Base-by-base conservation (phyloP, 2,888 invertebrate species). In the Galerucella nymphaeae region DNA sequence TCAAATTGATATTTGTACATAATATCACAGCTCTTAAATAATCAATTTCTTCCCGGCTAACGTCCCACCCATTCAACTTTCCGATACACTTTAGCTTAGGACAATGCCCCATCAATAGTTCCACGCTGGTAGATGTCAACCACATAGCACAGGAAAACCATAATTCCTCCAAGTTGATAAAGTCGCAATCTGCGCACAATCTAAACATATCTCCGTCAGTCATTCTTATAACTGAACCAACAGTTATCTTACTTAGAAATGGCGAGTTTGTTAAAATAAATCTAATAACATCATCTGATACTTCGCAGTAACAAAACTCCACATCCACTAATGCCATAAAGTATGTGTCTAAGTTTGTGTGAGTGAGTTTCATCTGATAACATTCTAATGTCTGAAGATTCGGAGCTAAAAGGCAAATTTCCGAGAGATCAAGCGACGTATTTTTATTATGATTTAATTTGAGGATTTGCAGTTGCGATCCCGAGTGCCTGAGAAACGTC, bases 131-230 rank as follows among this genome's bases (percentile, higher is more conserved):
- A 5, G 88, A 84, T 0, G 92, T 91, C 41, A 93, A 86, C 64
- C 90, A 90, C 10, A 90, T 90, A 0, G 93, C 93, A 80, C 90
- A 88, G 1, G 92, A 91, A 78, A 93, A 91, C 91, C 92, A 92
- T 71, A 93, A 86, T 72, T 91, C 90, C 86, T 93, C 92, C 57
- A 93, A 86, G 73, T 88, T 85, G 45, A 88, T 86, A 80, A 93
- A 91, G 78, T 91, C 90, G 83, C 91, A 88, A 65, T 92, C 90
- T 18, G 90, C 90, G 76, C 92, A 88, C 83, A 93, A 88, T 82
- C 92, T 91, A 86, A 79, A 90, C 82, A 93, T 89, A 83, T 93
- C 93, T 71, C 91, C 90, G 82, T 93, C 93, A 70, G 90, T 91
- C 80, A 93, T 87, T 74, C 89, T 89, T 14, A 93, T 88, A 78